Evolutionary conservation across 2,888 invertebrate species (phyloP), one percentile per base, ranked within the genome.

Genomic region (Biston betularia): DNA sequence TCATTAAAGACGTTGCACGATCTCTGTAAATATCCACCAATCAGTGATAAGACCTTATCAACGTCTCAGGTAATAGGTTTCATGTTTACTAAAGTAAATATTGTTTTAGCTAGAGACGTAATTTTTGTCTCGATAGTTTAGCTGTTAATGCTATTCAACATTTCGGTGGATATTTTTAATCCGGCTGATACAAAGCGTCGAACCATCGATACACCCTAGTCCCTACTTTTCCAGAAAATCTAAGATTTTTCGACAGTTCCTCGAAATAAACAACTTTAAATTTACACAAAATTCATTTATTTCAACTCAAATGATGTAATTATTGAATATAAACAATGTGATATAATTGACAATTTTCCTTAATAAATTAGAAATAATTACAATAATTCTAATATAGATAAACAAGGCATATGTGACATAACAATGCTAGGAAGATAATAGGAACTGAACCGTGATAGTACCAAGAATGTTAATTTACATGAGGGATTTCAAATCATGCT

Each of bases 1-100:
- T 59, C 35, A 12, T n/a, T 61, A 15, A 70, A 54, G 56, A 40
- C 33, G 33, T 53, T 46, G 54, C 49, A 46, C 15, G 15, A 4
- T 44, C 34, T 69, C 76, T 78, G 50, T 68, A 73, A 68, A 77
- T 75, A 64, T 71, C 74, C 10, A 76, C 76, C 75, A 79, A 78
- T 76, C 68, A 62, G 62, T 59, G 75, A 71, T 63, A 63, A 71
- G 65, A 62, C 63, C 63, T 71, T 77, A 69, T 77, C 74, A 62
- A n/a, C 56, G 63, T 65, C 53, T 59, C 59, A 52, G 49, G 34
- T 63, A 65, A 70, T 61, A 56, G 58, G 54, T 34, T n/a, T 49
- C 44, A 35, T 15, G 63, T 56, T 45, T 7, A n/a, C 7, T 14
- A 5, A 14, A 14, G 7, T 38, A 4, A 48, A 15, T 11, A 9